phyloP scores from a whole-genome alignment of 2,888 invertebrate species.

The Myopa testacea region DNA sequence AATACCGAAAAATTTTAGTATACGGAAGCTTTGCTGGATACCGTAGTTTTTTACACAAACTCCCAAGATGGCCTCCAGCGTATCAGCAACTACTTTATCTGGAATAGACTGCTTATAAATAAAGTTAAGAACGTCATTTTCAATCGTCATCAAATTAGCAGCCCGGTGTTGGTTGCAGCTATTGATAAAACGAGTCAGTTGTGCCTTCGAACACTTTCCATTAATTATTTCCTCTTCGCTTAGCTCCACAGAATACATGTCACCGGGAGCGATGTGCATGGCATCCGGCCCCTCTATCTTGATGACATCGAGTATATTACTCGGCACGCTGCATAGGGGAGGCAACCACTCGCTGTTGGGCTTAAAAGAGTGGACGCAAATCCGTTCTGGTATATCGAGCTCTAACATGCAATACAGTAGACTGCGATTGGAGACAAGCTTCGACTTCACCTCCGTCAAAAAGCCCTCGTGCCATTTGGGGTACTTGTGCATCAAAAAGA shows the following conservation, averaged over 20 bases:
- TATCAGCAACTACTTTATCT: conserved; percentile 81
- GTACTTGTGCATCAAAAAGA: conserved; percentile 76
- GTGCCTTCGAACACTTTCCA: conserved; percentile 54
- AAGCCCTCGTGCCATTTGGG: conserved; percentile 79
- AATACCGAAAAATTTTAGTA: conserved; percentile 76
- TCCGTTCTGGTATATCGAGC: conserved; percentile 55
- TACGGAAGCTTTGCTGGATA: conserved; percentile 67
- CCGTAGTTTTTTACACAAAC: conserved; percentile 74
- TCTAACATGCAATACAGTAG: conserved; percentile 78
- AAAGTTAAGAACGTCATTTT: conserved; percentile 61
- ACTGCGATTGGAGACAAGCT: conserved; percentile 83
- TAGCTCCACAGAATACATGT: conserved; percentile 70
- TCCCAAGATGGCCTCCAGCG: conserved; percentile 84
- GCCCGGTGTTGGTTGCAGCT: conserved; percentile 49
- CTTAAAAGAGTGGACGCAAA: conserved; percentile 53
- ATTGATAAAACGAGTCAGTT: conserved; percentile 54
- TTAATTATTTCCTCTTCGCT: conserved; percentile 67
- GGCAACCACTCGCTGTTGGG: too few relatives aligned
- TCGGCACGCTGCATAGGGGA: too few relatives aligned
- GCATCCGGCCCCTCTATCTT: too few relatives aligned
- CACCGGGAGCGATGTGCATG: conserved; percentile 68
- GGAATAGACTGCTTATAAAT: conserved; percentile 69
- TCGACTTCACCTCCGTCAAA: conserved; percentile 76
- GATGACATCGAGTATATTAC: too few relatives aligned
- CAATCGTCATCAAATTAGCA: conserved; percentile 12